Evolutionary conservation across 2,797 vertebrate genomes (phyloP).

Genomic region (Enteromius anoplus): DNA sequence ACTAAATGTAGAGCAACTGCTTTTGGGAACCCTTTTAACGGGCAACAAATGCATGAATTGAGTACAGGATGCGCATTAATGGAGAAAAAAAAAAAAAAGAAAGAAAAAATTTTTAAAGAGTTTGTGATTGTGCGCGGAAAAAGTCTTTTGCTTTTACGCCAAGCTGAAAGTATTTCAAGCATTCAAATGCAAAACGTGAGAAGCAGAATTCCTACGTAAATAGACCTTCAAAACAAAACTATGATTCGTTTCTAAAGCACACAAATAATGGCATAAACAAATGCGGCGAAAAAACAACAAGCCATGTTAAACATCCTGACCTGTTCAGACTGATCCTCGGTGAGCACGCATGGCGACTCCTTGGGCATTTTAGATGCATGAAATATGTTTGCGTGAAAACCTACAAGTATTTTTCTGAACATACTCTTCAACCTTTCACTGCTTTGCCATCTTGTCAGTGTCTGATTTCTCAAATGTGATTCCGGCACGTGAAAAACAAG

Average conservation of each 20-base stretch:
- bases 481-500: constrained; percentile 57
- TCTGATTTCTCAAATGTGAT: constrained; percentile 43
- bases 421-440: constrained; percentile 3
- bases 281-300: background rate
- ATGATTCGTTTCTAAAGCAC: constrained; percentile 25
- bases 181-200: constrained; percentile 11
- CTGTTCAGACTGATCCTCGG: constrained; percentile 53
- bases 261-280: constrained; percentile 32
- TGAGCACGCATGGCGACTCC: constrained; percentile 23
- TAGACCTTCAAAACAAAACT: constrained; percentile 26
- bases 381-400: background rate
- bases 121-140: constrained; percentile 10
- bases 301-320: constrained; percentile 49
- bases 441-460: constrained; percentile 25
- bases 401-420: background rate
- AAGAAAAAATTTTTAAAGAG: background rate
- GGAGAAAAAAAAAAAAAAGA: background rate
- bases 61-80: constrained; percentile 43
- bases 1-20: constrained; percentile 50
- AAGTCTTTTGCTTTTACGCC: background rate
- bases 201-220: constrained; percentile 9
- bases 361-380: constrained; percentile 42
- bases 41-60: constrained; percentile 48
- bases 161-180: constrained; percentile 17
- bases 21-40: constrained; percentile 49